phyloP scores from a whole-genome alignment of 2,113 vertebrate species.

The Argyrosomus japonicus region DNA sequence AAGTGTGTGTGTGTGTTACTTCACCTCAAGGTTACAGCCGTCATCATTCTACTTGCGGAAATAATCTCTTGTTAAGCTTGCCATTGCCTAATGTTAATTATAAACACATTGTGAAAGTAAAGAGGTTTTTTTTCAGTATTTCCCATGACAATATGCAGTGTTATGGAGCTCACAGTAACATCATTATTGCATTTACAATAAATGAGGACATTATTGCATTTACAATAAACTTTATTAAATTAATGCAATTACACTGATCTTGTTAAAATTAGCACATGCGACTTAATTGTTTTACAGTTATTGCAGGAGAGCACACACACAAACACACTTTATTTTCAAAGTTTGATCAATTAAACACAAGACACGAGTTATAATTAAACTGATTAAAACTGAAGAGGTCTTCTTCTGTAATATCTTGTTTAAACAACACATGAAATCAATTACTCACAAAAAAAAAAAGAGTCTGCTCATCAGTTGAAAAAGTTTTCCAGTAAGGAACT shows the following conservation, averaged over 20 bases:
- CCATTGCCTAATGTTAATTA: constrained; percentile 38
- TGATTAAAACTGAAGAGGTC: constrained; percentile 7
- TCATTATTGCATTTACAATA: constrained; percentile 56
- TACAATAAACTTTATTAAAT: constrained; percentile 62
- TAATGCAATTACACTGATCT: constrained; percentile 51
- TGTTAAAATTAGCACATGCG: constrained; percentile 43
- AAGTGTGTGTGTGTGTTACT: not conserved
- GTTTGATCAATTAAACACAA: constrained; percentile 34
- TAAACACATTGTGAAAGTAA: constrained; percentile 48
- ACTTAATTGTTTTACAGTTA: constrained; percentile 54
- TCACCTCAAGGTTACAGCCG: constrained; percentile 44
- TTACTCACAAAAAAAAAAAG: constrained; percentile 38
- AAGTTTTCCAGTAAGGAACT: constrained; percentile 23
- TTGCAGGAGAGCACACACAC: constrained; percentile 44
- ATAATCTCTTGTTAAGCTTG: constrained; percentile 34
- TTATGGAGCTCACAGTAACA: constrained; percentile 51
- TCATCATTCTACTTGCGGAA: constrained; percentile 28
- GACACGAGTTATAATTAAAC: constrained; percentile 36
- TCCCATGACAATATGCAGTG: constrained; percentile 44
- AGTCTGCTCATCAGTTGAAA: constrained; percentile 36
- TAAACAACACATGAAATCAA: constrained; percentile 44
- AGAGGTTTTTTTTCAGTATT: constrained; percentile 37
- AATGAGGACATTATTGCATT: constrained; percentile 60
- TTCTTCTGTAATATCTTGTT: constrained; percentile 12
- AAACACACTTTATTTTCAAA: constrained; percentile 53